Percentiles rank a stretch among this genome's conserved stretches.
Evolutionary conservation across 30 jellyfish, hydroid and myxozoan genomes (phyloP).

Genomic region (Cassiopea andromeda): DNA sequence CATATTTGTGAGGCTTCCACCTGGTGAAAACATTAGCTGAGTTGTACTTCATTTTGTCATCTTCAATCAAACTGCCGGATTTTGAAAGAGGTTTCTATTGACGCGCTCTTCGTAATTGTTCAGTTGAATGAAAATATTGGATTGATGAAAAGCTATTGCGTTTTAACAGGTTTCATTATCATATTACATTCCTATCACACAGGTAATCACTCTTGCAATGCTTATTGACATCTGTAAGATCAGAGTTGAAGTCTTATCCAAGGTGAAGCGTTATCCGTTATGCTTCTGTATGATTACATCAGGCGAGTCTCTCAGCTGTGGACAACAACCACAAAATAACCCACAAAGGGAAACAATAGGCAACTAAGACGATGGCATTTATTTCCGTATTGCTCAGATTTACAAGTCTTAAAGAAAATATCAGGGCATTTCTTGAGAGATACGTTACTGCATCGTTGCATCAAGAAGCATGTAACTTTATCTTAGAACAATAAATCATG

Average conservation of each 20-base stretch:
- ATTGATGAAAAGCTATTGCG: background rate
- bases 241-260: no score
- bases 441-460: background rate
- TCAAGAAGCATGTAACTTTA: background rate
- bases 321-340: background rate
- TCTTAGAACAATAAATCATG: background rate
- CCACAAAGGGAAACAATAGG: background rate
- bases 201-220: background rate
- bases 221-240: background rate
- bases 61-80: conserved; percentile 11
- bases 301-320: background rate
- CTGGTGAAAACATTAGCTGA: background rate
- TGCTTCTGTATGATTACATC: background rate
- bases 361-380: background rate
- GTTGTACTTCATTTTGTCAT: background rate
- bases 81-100: conserved; percentile 6
- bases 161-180: background rate
- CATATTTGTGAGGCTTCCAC: background rate
- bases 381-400: background rate
- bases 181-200: background rate
- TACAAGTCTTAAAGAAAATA: background rate
- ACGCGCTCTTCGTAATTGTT: background rate
- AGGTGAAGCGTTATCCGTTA: background rate
- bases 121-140: background rate
- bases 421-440: background rate